Evolutionary conservation across 2,888 invertebrate species (phyloP).

Genomic region (Caenorhabditis zanzibari): DNA sequence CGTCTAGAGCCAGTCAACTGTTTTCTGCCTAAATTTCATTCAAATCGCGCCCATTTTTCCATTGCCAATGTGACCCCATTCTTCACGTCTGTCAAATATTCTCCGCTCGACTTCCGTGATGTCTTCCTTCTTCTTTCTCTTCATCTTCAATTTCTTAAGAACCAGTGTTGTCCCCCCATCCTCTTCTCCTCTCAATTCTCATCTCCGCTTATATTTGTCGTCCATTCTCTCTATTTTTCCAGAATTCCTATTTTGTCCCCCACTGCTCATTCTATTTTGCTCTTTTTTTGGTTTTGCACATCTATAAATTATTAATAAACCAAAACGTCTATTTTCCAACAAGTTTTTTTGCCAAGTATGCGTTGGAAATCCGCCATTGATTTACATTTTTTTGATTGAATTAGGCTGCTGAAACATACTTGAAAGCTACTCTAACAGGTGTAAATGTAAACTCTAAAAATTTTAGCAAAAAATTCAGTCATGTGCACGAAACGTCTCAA

Average conservation of each 20-base stretch:
- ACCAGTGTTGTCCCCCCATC: slow-evolving; percentile 21
- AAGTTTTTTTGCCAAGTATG: no score
- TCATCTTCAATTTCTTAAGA: slow-evolving; percentile 17
- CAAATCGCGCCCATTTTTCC: neutral
- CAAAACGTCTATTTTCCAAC: neutral
- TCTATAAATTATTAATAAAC: slow-evolving; percentile 48
- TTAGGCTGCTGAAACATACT: no score
- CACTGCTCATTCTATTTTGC: slow-evolving; percentile 23
- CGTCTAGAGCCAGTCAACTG: slow-evolving; percentile 56
- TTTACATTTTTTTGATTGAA: no score
- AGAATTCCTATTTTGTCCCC: slow-evolving; percentile 4
- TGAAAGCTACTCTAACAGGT: no score
- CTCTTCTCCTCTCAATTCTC: slow-evolving; percentile 6
- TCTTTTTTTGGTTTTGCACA: neutral
- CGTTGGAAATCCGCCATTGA: neutral
- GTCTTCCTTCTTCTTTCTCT: neutral
- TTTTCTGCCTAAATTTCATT: slow-evolving; percentile 48
- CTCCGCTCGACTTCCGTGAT: neutral
- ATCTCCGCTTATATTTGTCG: slow-evolving; percentile 46
- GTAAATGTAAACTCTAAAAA: no score
- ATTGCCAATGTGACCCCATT: neutral
- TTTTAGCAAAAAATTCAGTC: slow-evolving; percentile 3
- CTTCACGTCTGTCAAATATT: neutral
- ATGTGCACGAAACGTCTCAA: neutral
- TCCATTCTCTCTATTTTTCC: slow-evolving; percentile 12